Conservation (phyloP, 2,888 invertebrate species). For the Amitus sp. region DNA sequence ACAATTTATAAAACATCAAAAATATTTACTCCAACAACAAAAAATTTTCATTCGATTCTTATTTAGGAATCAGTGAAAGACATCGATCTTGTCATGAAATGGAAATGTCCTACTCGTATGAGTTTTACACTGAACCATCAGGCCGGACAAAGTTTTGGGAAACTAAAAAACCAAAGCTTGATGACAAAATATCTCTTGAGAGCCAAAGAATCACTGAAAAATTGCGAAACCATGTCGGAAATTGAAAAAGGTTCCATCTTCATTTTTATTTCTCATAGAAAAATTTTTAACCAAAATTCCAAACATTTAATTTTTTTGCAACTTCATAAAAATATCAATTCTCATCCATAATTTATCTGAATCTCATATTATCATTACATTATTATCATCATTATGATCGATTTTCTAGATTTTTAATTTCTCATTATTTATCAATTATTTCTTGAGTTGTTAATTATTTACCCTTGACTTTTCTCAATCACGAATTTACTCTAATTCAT, state of each 20-base stretch:
- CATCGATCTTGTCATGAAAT: constrained; percentile 70
- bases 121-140: constrained; percentile 75
- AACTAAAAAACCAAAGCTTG: constrained; percentile 65
- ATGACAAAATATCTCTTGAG: constrained; percentile 56
- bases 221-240: constrained; percentile 33
- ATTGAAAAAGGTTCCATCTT: constrained; percentile 48
- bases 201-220: constrained; percentile 37
- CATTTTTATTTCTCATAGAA: neutral
- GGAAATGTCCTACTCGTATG: constrained; percentile 72
- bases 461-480: too few species aligned
- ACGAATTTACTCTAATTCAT: too few species aligned
- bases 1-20: neutral
- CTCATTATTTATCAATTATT: too few species aligned
- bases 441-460: too few species aligned
- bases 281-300: neutral
- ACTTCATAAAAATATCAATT: neutral
- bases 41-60: constrained; percentile 11
- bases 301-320: neutral
- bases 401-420: too few species aligned
- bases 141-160: constrained; percentile 72
- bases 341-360: too few species aligned
- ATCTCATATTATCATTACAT: constrained; percentile 2
- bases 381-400: neutral
- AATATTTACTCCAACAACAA: neutral
- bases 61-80: constrained; percentile 73